Base-by-base conservation (phyloP, 2,113 vertebrate genomes). In the Albula glossodonta region DNA sequence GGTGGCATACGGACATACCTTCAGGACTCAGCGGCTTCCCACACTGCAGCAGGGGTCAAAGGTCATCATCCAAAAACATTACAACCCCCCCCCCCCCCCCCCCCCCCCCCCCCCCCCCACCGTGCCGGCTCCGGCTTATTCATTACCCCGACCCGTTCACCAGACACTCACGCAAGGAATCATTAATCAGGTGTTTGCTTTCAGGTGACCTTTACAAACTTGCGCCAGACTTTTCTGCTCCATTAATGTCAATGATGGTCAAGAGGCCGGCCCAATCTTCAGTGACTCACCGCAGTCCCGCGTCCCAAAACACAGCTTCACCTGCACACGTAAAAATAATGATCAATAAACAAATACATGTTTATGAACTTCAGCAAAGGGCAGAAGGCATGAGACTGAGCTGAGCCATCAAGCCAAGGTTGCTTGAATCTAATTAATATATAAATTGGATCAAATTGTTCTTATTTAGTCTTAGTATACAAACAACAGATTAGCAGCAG, bases 161-260 rank as follows among this genome's bases (percentile, higher is more conserved):
- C 95, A 95, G 92, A 94, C 91, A 94, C 94, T 93, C 93, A 95
- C 92, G 93, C 93, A 80, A 96, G 96, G 96, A 96, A 96, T 94
- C 96, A 97, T 97, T 96, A 97, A 96, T 96, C 60, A 95, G 94
- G 93, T 96, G 95, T 96, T 97, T 96, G 95, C 94, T 95, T 94
- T 95, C 93, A 94, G 94, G 93, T 95, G 95, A 96, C 96, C 95
- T 96, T 95, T 95, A 95, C 95, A 93, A 93, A 93, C 92, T 83
- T 51, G 91, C 94, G 91, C 94, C 93, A 93, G 89, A 90, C 60
- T 66, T 66, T 93, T 90, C 91, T 89, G 93, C 91, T 92, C 91
- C 91, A 90, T 90, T 94, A 96, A 96, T 93, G 93, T 94, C 95
- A 94, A 92, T 91, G 85, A 88, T 93, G 60, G 56, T n/a, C 19